Evolutionary conservation across 2,888 invertebrate species (phyloP).

Genomic region (Phyllotreta cruciferae): DNA sequence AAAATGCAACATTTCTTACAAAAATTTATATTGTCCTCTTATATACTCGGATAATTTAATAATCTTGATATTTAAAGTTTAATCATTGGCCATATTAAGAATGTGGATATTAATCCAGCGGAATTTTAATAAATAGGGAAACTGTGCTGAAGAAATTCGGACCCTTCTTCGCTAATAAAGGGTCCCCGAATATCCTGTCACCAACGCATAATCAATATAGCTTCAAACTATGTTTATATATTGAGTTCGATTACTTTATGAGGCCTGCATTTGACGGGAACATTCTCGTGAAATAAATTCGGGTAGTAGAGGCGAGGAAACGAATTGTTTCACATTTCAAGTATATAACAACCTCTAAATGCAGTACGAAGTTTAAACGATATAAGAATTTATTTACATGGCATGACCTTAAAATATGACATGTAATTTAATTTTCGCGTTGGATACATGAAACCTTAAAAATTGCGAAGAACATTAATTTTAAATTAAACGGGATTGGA

Average conservation of each 20-base stretch:
- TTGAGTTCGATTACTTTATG: constrained; percentile 14
- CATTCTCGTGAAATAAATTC: constrained; percentile 13
- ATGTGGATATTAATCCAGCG: constrained; percentile 8
- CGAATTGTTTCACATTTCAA: constrained; percentile 6
- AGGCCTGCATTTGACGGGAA: constrained; percentile 3
- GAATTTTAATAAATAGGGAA: constrained; percentile 16
- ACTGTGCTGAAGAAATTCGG: constrained; percentile 6
- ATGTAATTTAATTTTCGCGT: no score
- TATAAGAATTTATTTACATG: no score
- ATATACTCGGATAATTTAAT: background rate
- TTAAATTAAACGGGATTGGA: no score
- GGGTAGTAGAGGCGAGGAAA: background rate
- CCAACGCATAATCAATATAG: constrained; percentile 15
- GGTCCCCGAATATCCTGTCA: constrained; percentile 21
- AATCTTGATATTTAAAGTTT: background rate
- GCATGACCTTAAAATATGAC: no score
- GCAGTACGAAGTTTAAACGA: no score
- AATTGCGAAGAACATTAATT: no score
- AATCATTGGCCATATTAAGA: constrained; percentile 1
- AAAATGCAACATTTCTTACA: no score
- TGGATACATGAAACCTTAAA: no score
- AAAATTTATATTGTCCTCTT: background rate
- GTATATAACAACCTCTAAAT: background rate
- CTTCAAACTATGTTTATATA: constrained; percentile 12
- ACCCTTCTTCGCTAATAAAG: constrained; percentile 8